Percentiles rank a stretch among this genome's conserved stretches.
Evolutionary conservation across 2,888 invertebrate species (phyloP).

Genomic region (Trissoscelio sp.): DNA sequence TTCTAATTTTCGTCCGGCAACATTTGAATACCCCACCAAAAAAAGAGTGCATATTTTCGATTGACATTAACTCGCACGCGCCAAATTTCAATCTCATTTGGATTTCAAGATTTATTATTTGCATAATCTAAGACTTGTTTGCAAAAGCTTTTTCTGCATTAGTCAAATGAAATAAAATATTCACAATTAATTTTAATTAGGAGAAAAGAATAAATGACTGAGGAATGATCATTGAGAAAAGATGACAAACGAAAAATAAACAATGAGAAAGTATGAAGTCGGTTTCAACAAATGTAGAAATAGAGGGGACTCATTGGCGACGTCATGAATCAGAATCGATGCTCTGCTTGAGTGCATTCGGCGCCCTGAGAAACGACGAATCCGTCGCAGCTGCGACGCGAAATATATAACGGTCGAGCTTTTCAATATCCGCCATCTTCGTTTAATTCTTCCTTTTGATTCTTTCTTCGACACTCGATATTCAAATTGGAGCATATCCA

Average conservation of each 20-base stretch:
- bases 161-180: too few relatives aligned
- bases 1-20: constrained; percentile 76
- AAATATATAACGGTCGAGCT: constrained; percentile 70
- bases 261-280: too few relatives aligned
- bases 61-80: constrained; percentile 55
- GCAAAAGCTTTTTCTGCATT: too few relatives aligned
- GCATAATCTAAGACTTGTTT: too few relatives aligned
- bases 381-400: constrained; percentile 68
- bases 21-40: constrained; percentile 57
- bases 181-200: too few relatives aligned
- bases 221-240: too few relatives aligned
- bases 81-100: constrained; percentile 74
- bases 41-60: constrained; percentile 59
- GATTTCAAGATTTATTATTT: too few relatives aligned
- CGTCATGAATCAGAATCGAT: constrained; percentile 67
- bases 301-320: constrained; percentile 57
- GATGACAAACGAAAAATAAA: too few relatives aligned
- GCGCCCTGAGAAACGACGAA: constrained; percentile 66
- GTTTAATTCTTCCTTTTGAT: constrained; percentile 70
- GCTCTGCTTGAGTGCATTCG: constrained; percentile 53
- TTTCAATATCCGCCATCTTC: constrained; percentile 69
- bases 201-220: too few relatives aligned
- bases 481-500: constrained; percentile 70
- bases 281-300: constrained; percentile 44
- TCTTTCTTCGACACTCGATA: constrained; percentile 73